A percentile compares a stretch with the other conserved stretches of the same genome.
phyloP scores from a whole-genome alignment of 2,888 invertebrate genomes.

The Epirrhoe alternata region DNA sequence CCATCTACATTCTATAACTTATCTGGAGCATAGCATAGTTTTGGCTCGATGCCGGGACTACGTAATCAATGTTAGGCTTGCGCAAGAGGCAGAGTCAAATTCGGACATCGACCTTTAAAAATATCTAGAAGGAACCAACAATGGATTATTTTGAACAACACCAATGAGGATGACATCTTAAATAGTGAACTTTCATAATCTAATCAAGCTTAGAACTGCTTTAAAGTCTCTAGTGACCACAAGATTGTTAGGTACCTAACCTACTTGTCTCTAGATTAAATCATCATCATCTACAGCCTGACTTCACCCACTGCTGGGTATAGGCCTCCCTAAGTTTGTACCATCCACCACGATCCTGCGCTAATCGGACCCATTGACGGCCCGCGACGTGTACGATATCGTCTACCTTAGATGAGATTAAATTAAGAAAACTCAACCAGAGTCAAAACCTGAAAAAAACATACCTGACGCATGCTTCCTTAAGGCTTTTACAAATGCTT shows the following conservation, averaged over 20 bases:
- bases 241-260: too few relatives aligned
- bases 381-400: too few relatives aligned
- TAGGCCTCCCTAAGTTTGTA: too few relatives aligned
- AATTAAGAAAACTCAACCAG: not conserved
- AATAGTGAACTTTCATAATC: not conserved
- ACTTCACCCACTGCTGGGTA: too few relatives aligned
- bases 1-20: slow-evolving; percentile 41
- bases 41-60: slow-evolving; percentile 40
- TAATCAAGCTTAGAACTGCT: not conserved
- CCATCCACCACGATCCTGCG: too few relatives aligned
- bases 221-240: too few relatives aligned
- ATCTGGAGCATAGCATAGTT: slow-evolving; percentile 40
- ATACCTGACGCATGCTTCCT: not conserved
- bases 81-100: slow-evolving; percentile 22
- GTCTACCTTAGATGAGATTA: too few relatives aligned
- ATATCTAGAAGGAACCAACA: slow-evolving; percentile 2
- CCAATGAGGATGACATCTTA: not conserved
- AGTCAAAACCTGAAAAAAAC: not conserved
- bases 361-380: too few relatives aligned
- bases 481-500: slow-evolving; percentile 12
- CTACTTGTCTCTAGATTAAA: too few relatives aligned
- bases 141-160: not conserved
- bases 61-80: slow-evolving; percentile 41
- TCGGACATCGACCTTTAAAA: slow-evolving; percentile 25
- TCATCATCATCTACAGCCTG: too few relatives aligned